Conservation (phyloP, 1,140 invertebrate species). For the Drosophila nasuta region DNA sequence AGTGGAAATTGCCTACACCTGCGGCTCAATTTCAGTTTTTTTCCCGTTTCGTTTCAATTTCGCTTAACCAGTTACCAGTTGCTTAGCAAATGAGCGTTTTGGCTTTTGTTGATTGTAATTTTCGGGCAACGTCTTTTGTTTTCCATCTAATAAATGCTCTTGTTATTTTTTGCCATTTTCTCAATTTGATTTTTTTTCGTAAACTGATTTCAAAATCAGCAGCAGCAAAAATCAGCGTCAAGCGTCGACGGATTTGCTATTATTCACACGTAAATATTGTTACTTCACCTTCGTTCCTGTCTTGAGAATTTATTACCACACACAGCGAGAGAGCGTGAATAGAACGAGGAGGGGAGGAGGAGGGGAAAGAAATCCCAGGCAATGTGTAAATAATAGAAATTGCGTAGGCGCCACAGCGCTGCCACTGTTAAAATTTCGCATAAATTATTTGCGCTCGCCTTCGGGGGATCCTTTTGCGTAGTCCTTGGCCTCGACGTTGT, state of each 20-base stretch:
- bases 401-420: conserved; percentile 51
- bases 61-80: conserved; percentile 65
- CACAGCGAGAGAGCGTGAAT: conserved; percentile 9
- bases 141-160: conserved; percentile 66
- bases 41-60: conserved; percentile 28
- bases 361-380: not conserved
- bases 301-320: conserved; percentile 53
- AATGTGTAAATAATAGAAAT: conserved; percentile 55
- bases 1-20: conserved; percentile 82
- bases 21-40: conserved; percentile 81
- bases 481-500: conserved; percentile 1
- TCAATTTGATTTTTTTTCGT: conserved; percentile 14
- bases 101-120: conserved; percentile 21
- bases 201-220: conserved; percentile 78
- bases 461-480: conserved; percentile 27
- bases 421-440: conserved; percentile 74
- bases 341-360: not conserved
- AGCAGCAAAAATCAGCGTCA: conserved; percentile 40
- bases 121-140: conserved; percentile 16
- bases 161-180: conserved; percentile 44
- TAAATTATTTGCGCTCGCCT: conserved; percentile 62
- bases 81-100: conserved; percentile 6
- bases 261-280: conserved; percentile 57
- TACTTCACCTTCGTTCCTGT: conserved; percentile 33
- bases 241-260: conserved; percentile 60